phyloP scores from a whole-genome alignment of 2,113 vertebrate genomes.

The Pollachius pollachius region DNA sequence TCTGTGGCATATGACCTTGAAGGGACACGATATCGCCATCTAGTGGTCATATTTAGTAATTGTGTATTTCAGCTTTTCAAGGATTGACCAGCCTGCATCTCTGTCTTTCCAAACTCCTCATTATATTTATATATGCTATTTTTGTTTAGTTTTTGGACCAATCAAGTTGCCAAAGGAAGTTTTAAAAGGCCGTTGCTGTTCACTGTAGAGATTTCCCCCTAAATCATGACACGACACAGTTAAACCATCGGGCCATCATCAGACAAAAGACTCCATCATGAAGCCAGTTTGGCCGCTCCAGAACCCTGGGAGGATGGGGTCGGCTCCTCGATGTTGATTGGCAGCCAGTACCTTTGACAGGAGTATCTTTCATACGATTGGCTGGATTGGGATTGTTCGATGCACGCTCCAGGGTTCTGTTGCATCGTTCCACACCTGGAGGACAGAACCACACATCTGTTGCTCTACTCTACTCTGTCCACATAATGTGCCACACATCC shows the following conservation, averaged over 20 bases:
- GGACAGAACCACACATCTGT: slow-evolving; percentile 51
- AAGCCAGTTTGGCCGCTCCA: slow-evolving; percentile 24
- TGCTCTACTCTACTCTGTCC: no score
- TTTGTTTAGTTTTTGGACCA: background rate
- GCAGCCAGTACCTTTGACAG: slow-evolving; percentile 53
- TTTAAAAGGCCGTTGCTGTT: background rate
- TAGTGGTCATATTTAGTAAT: slow-evolving; percentile 43
- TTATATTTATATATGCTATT: background rate
- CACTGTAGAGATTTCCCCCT: background rate
- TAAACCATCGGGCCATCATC: background rate
- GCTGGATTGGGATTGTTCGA: slow-evolving; percentile 37
- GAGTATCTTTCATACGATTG: no score
- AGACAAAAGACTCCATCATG: background rate
- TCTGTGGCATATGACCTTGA: slow-evolving; percentile 28
- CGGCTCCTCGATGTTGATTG: background rate
- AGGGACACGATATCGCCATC: slow-evolving; percentile 36
- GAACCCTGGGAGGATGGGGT: background rate
- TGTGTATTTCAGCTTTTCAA: slow-evolving; percentile 9
- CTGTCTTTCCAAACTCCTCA: background rate
- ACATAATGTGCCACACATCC: no score
- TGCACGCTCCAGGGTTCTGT: slow-evolving; percentile 56
- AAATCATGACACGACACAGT: background rate
- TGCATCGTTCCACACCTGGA: slow-evolving; percentile 56
- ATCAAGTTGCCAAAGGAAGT: background rate
- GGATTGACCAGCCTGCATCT: background rate